Base-by-base conservation (phyloP, 2,888 invertebrate genomes). In the Nymphalis polychloros region DNA sequence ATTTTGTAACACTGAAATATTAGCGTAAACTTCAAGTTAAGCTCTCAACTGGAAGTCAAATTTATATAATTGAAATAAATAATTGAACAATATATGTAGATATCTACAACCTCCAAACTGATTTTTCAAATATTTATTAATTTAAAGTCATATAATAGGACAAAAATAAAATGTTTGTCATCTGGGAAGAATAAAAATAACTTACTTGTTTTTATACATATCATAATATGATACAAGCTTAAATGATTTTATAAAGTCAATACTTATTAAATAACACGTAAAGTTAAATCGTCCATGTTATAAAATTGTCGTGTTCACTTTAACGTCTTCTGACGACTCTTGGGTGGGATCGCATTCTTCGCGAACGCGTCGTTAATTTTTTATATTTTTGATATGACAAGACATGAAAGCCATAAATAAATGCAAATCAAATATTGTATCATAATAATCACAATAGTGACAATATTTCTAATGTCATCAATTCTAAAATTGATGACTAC, bases 291-390 rank as follows among this genome's bases (percentile, higher is more conserved):
- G 76, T 79, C 79, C 79, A 76, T 76, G 80, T 73, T 74, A 81
- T 81, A 81, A 83, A 83, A 81, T 71, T 75, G 74, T 77, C 75
- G 71, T 73, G 68, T 78, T 76, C 70, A 78, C 55, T 50, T 50
- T 59, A 63, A 68, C 47, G 53, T 31, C 53, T 55, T 31, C 31
- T 59, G 10, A 48, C 35, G 59, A 27, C 49, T 70, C 67, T 55
- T 70, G 57, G 63, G 64, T 64, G 60, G 70, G 59, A 66, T 63
- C 48, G 27, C 46, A 60, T 64, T 68, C 62, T 59, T 57, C 41
- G 41, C 41, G 41, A 41, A 13, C 41, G 49, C 41, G 19, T 53
- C 13, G 41, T 46, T 55, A 49, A 50, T 27, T 17, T 16, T 57
- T 19, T 10, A 57, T 31, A 10, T 17, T 35, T 41, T 57, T 19